A percentile compares a stretch with the other conserved stretches of the same genome.
Evolutionary conservation across 1,140 invertebrate species (phyloP).

Genomic region (Lordiphosa stackelbergi): DNA sequence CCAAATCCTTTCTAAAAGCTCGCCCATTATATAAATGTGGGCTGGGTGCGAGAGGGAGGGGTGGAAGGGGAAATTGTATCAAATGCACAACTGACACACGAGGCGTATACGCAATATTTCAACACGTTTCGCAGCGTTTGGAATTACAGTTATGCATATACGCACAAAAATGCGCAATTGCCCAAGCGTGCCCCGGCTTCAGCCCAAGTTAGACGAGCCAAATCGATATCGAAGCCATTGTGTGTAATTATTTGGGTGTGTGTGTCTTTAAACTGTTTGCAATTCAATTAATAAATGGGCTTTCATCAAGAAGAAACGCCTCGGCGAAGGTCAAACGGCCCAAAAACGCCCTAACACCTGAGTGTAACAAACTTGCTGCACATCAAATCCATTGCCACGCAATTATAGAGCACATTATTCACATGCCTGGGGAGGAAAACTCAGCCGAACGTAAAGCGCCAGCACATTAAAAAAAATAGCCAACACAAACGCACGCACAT

Average conservation of each 20-base stretch:
- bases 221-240: constrained; percentile 1
- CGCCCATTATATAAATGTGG: constrained; percentile 50
- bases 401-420: constrained; percentile 51
- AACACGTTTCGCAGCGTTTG: constrained; percentile 43
- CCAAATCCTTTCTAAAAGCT: constrained; percentile 57
- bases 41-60: constrained; percentile 6
- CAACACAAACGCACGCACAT: constrained; percentile 55
- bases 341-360: not conserved
- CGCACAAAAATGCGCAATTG: constrained; percentile 66
- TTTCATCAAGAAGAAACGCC: constrained; percentile 18
- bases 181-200: constrained; percentile 32
- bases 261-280: constrained; percentile 9
- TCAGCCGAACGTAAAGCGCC: constrained; percentile 37
- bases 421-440: constrained; percentile 42
- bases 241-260: constrained; percentile 1
- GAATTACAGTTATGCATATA: constrained; percentile 60
- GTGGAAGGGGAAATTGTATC: constrained; percentile 47
- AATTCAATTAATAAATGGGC: constrained; percentile 57
- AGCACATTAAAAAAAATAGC: constrained; percentile 40
- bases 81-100: constrained; percentile 37
- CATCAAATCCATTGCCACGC: constrained; percentile 65
- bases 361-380: constrained; percentile 45
- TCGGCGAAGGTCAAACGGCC: constrained; percentile 21
- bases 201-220: not conserved
- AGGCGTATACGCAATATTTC: constrained; percentile 70